Percentiles rank a stretch among this genome's conserved stretches.
phyloP scores from a whole-genome alignment of 2,888 invertebrate species.

The Gerosis bhagava region DNA sequence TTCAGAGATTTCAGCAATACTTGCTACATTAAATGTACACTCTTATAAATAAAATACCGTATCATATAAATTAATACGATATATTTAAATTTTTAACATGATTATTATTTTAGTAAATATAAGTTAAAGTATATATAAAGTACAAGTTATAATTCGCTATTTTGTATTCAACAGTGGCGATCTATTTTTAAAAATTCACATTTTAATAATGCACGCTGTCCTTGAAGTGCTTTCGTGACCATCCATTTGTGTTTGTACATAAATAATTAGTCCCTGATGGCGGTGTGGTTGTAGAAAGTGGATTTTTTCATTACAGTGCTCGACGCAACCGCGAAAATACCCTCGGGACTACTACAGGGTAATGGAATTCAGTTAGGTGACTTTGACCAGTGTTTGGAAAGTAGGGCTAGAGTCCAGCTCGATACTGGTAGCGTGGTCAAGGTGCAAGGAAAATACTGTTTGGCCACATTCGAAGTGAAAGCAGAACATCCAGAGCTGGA shows the following conservation, averaged over 20 bases:
- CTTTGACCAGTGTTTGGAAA: constrained; percentile 85
- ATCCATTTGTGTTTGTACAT: constrained; percentile 29
- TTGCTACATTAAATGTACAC: too few relatives aligned
- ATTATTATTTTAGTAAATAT: too few relatives aligned
- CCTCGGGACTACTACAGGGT: constrained; percentile 86
- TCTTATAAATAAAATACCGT: constrained; percentile 26
- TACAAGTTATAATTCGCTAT: too few relatives aligned
- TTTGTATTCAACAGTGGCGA: too few relatives aligned
- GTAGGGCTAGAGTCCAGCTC: constrained; percentile 82
- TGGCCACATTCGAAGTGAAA: constrained; percentile 85
- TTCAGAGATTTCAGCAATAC: constrained; percentile 56
- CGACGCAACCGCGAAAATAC: constrained; percentile 87
- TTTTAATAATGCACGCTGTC: not conserved
- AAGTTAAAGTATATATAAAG: too few relatives aligned
- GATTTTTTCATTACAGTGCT: constrained; percentile 83
- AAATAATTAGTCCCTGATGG: constrained; percentile 41
- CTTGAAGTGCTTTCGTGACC: constrained; percentile 25
- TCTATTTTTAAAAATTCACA: too few relatives aligned
- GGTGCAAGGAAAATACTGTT: constrained; percentile 87
- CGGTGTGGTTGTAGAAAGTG: constrained; percentile 45
- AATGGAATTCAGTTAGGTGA: constrained; percentile 88
- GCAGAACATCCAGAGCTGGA: constrained; percentile 81
- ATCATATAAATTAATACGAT: constrained; percentile 33
- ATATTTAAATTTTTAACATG: too few relatives aligned
- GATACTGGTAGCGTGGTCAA: constrained; percentile 81